These are phyloP conservation scores for Fulmarus glacialis DNA, from an alignment of 2,113 vertebrate species.

Conservation along the genomic window DNA sequence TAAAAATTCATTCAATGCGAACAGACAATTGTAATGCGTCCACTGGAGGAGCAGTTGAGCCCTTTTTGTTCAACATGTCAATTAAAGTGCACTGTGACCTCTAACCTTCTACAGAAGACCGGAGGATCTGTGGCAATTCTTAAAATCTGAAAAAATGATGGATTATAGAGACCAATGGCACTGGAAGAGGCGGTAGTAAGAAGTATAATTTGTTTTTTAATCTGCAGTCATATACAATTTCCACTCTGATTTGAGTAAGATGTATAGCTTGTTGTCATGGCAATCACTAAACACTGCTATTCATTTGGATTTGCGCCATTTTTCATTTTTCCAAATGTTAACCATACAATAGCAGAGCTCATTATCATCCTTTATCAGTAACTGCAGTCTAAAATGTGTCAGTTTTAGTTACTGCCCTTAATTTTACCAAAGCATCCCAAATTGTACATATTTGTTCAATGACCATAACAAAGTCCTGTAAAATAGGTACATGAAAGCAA, in stretches of 20 bases:
- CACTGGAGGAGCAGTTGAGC: neutral
- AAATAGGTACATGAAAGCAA: neutral
- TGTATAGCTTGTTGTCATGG: neutral
- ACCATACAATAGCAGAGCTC: neutral
- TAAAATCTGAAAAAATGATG: neutral
- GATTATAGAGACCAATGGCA: neutral
- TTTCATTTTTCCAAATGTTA: neutral
- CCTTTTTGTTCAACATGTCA: neutral
- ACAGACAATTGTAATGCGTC: neutral
- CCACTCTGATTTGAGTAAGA: neutral
- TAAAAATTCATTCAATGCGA: neutral
- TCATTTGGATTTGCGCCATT: neutral
- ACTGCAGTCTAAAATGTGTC: neutral
- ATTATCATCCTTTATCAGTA: neutral
- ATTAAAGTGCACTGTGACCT: neutral
- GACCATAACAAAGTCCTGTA: neutral
- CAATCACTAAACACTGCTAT: neutral
- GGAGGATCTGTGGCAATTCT: neutral
- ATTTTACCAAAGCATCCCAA: neutral
- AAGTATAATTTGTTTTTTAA: neutral
- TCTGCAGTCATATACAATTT: neutral
- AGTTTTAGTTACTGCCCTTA: neutral
- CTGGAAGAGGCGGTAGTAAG: neutral
- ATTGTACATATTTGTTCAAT: accelerated
- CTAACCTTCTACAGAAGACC: neutral